These are phyloP conservation scores for Luffia ferchaultella DNA, from an alignment of 2,888 invertebrate species.

Conservation along the genomic window DNA sequence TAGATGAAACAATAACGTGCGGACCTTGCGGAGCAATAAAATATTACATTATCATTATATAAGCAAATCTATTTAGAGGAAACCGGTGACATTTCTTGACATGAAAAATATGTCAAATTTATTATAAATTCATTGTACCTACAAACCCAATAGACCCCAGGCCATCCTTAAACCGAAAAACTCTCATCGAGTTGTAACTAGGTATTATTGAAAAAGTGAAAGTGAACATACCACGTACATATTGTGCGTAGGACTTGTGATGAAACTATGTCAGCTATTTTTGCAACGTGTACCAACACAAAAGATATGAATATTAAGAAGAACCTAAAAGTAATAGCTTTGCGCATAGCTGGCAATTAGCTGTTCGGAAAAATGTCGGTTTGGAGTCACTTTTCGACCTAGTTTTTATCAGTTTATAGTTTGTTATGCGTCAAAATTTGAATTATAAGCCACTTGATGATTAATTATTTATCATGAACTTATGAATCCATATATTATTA, in stretches of 20 bases:
- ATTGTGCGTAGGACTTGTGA: not conserved
- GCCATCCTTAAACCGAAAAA: not conserved
- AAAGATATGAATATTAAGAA: not conserved
- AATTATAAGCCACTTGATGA: too few species aligned
- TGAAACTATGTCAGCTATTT: not conserved
- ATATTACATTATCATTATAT: not conserved
- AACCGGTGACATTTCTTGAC: not conserved
- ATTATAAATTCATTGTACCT: not conserved
- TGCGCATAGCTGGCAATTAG: too few species aligned
- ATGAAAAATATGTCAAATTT: not conserved
- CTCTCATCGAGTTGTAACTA: not conserved
- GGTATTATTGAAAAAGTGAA: not conserved
- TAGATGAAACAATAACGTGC: too few species aligned
- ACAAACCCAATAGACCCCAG: not conserved
- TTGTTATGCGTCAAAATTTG: too few species aligned
- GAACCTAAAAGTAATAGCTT: too few species aligned
- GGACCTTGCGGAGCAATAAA: too few species aligned
- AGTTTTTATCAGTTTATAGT: too few species aligned
- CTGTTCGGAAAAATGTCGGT: too few species aligned
- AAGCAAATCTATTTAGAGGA: not conserved
- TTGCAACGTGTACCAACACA: not conserved
- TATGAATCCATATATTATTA: too few species aligned
- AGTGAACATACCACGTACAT: not conserved
- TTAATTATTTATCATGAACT: too few species aligned
- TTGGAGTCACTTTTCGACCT: too few species aligned